phyloP scores from a whole-genome alignment of 2,888 invertebrate species.

The Macrophya alboannulata region DNA sequence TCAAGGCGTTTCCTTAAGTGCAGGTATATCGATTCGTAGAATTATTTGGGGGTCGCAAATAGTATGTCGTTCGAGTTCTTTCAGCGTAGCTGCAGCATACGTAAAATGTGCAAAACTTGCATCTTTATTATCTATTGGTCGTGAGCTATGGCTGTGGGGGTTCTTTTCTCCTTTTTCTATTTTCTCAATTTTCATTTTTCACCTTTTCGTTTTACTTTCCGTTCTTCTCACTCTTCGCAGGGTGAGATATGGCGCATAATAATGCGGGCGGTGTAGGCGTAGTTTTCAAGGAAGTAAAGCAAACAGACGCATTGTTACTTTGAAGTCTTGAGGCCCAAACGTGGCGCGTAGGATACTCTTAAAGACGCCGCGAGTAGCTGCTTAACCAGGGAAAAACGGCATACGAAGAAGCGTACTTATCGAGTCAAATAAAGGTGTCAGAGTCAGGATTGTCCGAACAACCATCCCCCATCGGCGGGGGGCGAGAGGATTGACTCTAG shows the following conservation, averaged over 20 bases:
- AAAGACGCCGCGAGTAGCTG: constrained; percentile 1
- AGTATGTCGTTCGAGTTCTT: background rate
- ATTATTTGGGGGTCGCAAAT: constrained; percentile 2
- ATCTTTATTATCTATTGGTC: constrained; percentile 40
- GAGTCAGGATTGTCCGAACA: constrained; percentile 51
- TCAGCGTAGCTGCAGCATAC: background rate
- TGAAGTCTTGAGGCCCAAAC: background rate
- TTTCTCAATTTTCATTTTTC: background rate
- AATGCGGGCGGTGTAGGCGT: constrained; percentile 44
- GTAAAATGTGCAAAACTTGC: background rate
- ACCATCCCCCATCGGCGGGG: constrained; percentile 50
- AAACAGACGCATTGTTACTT: constrained; percentile 57
- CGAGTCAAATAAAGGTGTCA: constrained; percentile 59
- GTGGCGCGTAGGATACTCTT: background rate
- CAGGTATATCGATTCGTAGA: background rate
- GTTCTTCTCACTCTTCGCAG: constrained; percentile 25
- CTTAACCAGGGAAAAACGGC: background rate
- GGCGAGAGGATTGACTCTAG: constrained; percentile 45
- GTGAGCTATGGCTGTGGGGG: constrained; percentile 11
- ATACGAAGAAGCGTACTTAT: constrained; percentile 51
- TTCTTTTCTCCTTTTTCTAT: background rate
- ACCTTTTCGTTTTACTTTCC: too few species aligned
- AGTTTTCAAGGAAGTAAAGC: constrained; percentile 55
- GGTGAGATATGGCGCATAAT: background rate
- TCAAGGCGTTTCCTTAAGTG: background rate